phyloP scores from a whole-genome alignment of 2,113 vertebrate species.

The Nesoenas mayeri region DNA sequence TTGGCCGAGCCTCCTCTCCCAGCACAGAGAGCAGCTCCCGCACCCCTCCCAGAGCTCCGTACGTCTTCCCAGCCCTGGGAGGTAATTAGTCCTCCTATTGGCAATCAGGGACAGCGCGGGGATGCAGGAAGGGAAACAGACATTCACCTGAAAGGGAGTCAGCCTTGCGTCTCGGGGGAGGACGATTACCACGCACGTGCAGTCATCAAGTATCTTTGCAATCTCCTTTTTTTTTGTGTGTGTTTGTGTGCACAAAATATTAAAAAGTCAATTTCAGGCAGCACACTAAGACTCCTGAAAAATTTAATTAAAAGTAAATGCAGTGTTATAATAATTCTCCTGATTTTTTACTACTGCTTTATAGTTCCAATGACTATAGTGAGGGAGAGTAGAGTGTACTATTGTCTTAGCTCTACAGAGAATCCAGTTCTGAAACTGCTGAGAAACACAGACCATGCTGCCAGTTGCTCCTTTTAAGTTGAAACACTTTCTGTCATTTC shows the following conservation, averaged over 20 bases:
- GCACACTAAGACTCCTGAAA: background rate
- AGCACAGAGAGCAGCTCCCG: background rate
- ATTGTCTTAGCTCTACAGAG: background rate
- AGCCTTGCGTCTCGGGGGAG: background rate
- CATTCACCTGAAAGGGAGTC: background rate
- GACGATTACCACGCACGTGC: background rate
- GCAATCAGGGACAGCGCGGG: background rate
- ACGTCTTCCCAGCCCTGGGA: fast-evolving
- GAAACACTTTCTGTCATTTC: background rate
- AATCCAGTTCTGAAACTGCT: background rate
- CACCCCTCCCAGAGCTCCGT: fast-evolving
- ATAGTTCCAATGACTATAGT: background rate
- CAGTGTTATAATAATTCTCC: background rate
- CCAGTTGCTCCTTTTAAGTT: background rate
- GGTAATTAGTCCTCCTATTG: background rate
- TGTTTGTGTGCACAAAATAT: background rate
- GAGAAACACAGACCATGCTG: background rate
- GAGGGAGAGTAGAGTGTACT: background rate
- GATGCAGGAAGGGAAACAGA: background rate
- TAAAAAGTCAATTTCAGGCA: background rate
- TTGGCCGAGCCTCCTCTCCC: background rate
- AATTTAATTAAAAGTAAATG: background rate
- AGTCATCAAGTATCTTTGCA: background rate
- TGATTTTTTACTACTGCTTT: background rate
- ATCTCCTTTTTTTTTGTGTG: background rate